phyloP scores from a whole-genome alignment of 2,888 invertebrate genomes.

The Branchellion lobata region DNA sequence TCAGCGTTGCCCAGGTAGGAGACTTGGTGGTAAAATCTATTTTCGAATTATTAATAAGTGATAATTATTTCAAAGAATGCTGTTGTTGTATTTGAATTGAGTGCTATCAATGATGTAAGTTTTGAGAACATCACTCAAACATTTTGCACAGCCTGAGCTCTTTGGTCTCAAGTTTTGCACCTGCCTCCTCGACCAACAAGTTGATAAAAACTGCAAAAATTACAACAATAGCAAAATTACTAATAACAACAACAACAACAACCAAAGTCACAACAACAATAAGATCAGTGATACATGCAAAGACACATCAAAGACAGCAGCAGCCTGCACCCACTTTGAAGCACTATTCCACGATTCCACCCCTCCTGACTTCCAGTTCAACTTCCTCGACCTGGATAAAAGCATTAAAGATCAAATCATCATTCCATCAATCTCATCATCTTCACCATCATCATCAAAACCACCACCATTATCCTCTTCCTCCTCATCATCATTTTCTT shows the following conservation, averaged over 20 bases:
- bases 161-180: slow-evolving; percentile 5
- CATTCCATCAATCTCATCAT: neutral
- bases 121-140: too few relatives aligned
- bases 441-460: neutral
- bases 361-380: neutral
- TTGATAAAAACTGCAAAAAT: neutral
- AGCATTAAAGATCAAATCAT: neutral
- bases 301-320: too few relatives aligned
- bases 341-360: neutral
- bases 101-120: too few relatives aligned
- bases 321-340: neutral
- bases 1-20: too few relatives aligned
- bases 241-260: neutral
- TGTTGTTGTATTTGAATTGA: too few relatives aligned
- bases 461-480: neutral
- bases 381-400: neutral
- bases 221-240: neutral
- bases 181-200: neutral
- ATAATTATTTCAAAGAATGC: too few relatives aligned
- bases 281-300: too few relatives aligned
- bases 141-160: neutral
- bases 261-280: too few relatives aligned
- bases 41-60: too few relatives aligned
- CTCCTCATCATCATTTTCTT: neutral
- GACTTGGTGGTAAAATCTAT: too few relatives aligned